phyloP scores from a whole-genome alignment of 1,140 invertebrate species.

The Diorhabda elongata region DNA sequence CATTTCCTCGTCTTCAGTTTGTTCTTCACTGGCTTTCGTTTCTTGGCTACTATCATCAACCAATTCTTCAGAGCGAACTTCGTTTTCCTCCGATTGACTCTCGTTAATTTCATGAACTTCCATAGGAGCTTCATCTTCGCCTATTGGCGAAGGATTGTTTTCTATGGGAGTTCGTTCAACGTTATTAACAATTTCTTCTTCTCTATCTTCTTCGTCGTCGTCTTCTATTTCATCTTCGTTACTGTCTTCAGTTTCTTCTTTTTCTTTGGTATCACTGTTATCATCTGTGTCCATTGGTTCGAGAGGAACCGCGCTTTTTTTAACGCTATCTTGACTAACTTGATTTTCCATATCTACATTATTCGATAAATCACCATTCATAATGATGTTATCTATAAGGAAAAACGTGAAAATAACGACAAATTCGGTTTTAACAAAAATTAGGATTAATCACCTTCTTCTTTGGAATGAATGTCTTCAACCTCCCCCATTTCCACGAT shows the following conservation, averaged over 20 bases:
- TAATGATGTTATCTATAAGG: constrained; percentile 39
- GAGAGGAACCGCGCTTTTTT: constrained; percentile 13
- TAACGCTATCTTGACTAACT: constrained; percentile 27
- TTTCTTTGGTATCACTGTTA: constrained; percentile 20
- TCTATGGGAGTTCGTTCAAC: constrained; percentile 18
- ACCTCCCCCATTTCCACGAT: constrained; percentile 45
- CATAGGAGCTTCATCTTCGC: constrained; percentile 15
- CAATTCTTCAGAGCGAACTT: constrained; percentile 22
- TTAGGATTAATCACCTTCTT: constrained; percentile 33
- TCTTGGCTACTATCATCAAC: constrained; percentile 23
- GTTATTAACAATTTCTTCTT: neutral
- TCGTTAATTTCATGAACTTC: constrained; percentile 14
- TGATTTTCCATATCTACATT: constrained; percentile 33
- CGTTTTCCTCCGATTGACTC: constrained; percentile 18
- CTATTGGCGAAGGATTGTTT: constrained; percentile 13
- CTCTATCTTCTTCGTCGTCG: constrained; percentile 19
- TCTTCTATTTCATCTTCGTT: constrained; percentile 21
- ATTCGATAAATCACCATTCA: constrained; percentile 49
- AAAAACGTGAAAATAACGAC: constrained; percentile 20
- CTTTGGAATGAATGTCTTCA: constrained; percentile 45
- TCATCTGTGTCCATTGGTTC: constrained; percentile 30
- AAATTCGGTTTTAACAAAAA: neutral
- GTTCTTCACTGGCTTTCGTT: constrained; percentile 29
- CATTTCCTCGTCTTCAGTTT: constrained; percentile 28
- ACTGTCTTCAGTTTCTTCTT: constrained; percentile 21